phyloP scores from a whole-genome alignment of 2,113 vertebrate species.

The Thunnus maccoyii region DNA sequence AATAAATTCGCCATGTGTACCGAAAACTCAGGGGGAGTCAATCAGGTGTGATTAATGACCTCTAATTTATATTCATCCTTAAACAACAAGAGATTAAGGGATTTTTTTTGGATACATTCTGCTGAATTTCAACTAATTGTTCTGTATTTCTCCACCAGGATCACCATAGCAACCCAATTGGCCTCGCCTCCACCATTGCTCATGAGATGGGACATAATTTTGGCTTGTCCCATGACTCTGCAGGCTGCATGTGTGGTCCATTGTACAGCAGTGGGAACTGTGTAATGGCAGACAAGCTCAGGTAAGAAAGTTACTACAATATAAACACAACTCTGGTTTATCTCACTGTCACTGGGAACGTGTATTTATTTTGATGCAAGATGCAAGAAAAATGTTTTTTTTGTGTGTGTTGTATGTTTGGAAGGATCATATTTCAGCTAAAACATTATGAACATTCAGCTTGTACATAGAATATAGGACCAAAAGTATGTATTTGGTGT shows the following conservation, averaged over 20 bases:
- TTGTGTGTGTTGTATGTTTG: no score
- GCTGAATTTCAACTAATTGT: background rate
- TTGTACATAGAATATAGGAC: no score
- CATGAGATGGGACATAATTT: conserved; percentile 97
- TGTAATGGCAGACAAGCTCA: conserved; percentile 88
- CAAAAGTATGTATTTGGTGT: no score
- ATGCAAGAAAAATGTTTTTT: background rate
- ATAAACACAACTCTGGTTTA: background rate
- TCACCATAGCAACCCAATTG: conserved; percentile 83
- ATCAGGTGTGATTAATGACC: conserved; percentile 84
- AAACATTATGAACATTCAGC: no score
- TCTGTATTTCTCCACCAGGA: conserved; percentile 81
- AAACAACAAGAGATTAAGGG: background rate
- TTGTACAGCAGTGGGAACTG: conserved; percentile 77
- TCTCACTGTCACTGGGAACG: background rate
- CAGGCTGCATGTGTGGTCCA: conserved; percentile 82
- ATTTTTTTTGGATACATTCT: background rate
- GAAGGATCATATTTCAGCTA: no score
- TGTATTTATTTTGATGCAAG: background rate
- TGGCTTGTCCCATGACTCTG: conserved; percentile 89
- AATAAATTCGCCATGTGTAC: conserved; percentile 90
- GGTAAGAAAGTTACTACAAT: conserved; percentile 74
- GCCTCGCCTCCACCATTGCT: conserved; percentile 90
- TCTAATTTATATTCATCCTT: background rate
- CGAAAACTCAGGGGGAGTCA: conserved; percentile 87